Conservation (phyloP, 2,113 vertebrate genomes). For the Glaucomys volans region DNA sequence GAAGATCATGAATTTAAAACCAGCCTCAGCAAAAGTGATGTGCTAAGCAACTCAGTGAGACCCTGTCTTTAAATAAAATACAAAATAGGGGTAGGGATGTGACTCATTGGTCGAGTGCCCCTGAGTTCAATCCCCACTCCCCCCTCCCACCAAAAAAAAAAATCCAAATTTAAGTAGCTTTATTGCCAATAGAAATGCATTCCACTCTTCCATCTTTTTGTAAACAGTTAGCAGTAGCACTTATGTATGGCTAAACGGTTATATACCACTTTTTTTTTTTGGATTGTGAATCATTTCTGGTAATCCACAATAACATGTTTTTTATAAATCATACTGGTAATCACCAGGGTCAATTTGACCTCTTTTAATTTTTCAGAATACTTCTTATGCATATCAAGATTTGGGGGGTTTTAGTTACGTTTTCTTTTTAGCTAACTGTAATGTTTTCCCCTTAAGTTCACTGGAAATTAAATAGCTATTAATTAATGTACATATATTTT, state of each 20-base stretch:
- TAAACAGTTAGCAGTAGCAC: not conserved
- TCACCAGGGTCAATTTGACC: not conserved
- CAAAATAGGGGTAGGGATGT: no score
- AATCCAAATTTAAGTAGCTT: not conserved
- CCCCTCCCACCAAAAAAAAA: no score
- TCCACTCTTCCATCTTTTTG: not conserved
- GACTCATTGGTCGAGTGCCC: no score
- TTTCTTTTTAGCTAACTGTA: constrained; percentile 39
- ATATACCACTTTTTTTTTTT: not conserved
- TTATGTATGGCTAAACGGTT: not conserved
- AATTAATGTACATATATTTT: not conserved
- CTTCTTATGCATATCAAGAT: constrained; percentile 21
- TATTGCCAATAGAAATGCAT: constrained; percentile 15
- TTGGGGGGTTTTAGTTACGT: not conserved
- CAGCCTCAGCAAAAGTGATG: no score
- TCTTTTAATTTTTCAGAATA: constrained; percentile 31
- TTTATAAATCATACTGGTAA: not conserved
- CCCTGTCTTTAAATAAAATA: no score
- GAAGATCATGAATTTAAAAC: no score
- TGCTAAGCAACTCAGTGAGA: no score
- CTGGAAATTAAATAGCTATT: not conserved
- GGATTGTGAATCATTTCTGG: not conserved
- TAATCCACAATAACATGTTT: not conserved
- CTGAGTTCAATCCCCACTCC: no score
- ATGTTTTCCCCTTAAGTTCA: constrained; percentile 40